Evolutionary conservation across 2,797 vertebrate genomes (phyloP), one percentile per base, ranked within the genome.

Genomic region (Galagoides demidoff): DNA sequence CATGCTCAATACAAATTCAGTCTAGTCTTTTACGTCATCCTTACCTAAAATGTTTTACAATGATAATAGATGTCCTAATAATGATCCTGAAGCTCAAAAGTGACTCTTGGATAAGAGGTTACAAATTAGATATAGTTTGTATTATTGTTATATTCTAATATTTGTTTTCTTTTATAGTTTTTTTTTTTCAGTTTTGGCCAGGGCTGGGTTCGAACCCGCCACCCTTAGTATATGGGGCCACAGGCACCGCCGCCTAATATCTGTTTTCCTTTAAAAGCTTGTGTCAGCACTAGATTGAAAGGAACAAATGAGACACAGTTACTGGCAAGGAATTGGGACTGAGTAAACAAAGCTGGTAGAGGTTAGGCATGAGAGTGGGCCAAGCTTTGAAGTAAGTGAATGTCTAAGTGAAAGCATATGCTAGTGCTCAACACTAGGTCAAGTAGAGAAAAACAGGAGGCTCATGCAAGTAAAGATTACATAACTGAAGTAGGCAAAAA

Each of bases 31-130:
- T 91, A 83, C 6, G 61, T 31, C 57, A 63, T 64, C 20, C 34
- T 39, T 7, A 86, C 84, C 27, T 84, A 90, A 88, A 91, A 83
- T 73, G 13, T 84, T 87, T 77, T 71, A 79, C 14, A 85, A 78
- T 66, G 31, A 66, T 71, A 85, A 85, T 8, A 77, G 5, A 70
- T 77, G 52, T 89, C 45, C 31, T 76, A 76, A 70, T 82, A 17
- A 39, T 83, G 76, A 92, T 37, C 37, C 34, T 82, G 43, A 68
- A 70, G 45, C 68, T 76, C 27, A 79, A 82, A 83, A 90, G 31
- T 79, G 49, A 92, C 43, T 81, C 94, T 52, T 89, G 45, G 82
- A 27, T 82, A 31, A 95, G 68, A 95, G 12, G 25, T 78, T 90
- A 43, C 22, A 84, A 73, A 59, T 68, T 61, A 76, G 11, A 83